Evolutionary conservation across 2,888 invertebrate species (phyloP).

Genomic region (Tetheella fluctuosa): DNA sequence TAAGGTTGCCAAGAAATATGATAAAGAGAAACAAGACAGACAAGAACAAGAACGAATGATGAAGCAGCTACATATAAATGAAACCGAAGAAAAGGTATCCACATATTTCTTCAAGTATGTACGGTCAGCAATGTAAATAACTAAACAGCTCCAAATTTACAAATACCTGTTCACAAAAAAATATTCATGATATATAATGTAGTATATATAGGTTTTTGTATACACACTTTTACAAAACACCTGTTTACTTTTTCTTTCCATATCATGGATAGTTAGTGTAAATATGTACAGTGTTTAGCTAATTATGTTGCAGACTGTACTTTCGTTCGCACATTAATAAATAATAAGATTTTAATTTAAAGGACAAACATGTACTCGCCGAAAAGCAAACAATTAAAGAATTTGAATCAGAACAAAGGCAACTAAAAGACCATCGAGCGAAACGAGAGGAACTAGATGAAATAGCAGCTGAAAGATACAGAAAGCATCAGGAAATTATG

Average conservation of each 20-base stretch:
- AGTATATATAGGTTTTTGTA: too few species aligned
- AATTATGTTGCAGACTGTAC: too few species aligned
- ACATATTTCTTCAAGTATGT: too few species aligned
- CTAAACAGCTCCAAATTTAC: too few species aligned
- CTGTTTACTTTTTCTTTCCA: too few species aligned
- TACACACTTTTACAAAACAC: too few species aligned
- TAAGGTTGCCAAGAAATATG: conserved; percentile 29
- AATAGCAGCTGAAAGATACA: conserved; percentile 37
- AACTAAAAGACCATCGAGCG: conserved; percentile 32
- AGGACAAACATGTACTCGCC: conserved; percentile 35
- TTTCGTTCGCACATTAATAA: neutral
- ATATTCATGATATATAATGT: too few species aligned
- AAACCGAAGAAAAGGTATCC: conserved; percentile 37
- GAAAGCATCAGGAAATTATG: conserved; percentile 42
- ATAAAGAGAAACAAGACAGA: conserved; percentile 22
- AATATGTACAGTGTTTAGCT: too few species aligned
- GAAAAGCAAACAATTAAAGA: conserved; percentile 38
- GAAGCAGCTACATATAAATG: conserved; percentile 24
- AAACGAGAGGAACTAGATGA: conserved; percentile 37
- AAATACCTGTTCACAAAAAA: too few species aligned
- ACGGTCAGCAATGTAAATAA: too few species aligned
- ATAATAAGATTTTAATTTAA: conserved; percentile 14
- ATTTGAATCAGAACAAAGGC: conserved; percentile 34
- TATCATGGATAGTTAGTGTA: too few species aligned
- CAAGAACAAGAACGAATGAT: conserved; percentile 37